Evolutionary conservation across 2,797 vertebrate genomes (phyloP).

Genomic region (Carcharodon carcharias): DNA sequence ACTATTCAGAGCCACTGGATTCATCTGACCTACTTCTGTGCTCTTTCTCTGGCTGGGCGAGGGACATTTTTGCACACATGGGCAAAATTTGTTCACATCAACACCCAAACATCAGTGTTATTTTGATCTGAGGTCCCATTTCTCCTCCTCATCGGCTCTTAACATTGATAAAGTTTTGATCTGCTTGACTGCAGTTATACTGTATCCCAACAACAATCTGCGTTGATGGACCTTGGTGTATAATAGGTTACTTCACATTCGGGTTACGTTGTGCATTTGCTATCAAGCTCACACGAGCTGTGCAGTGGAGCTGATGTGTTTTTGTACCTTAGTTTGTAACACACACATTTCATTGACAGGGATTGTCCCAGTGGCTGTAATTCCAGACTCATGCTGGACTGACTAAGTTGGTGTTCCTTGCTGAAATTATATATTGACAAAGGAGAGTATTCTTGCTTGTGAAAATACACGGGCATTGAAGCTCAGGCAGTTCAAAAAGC

Average conservation of each 20-base stretch:
- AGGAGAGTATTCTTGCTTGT: background rate
- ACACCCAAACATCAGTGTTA: no score
- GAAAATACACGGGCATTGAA: background rate
- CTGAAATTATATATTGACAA: background rate
- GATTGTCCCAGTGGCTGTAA: background rate
- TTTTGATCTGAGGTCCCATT: background rate
- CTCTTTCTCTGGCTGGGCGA: background rate
- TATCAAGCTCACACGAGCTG: background rate
- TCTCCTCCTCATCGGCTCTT: background rate
- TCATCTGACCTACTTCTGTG: background rate
- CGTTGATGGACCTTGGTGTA: background rate
- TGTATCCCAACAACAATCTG: background rate
- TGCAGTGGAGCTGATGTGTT: background rate
- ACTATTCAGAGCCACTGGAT: background rate
- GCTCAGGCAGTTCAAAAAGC: background rate
- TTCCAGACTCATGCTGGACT: background rate
- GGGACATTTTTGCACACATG: background rate
- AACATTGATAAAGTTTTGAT: background rate
- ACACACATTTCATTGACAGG: background rate
- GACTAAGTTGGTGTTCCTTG: background rate
- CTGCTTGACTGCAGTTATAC: background rate
- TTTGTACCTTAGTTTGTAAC: background rate
- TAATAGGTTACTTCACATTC: background rate
- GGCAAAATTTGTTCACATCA: no score
- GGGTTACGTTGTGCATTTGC: background rate